Conservation (phyloP, 2,797 vertebrate species). For the Bovichtus variegatus region DNA sequence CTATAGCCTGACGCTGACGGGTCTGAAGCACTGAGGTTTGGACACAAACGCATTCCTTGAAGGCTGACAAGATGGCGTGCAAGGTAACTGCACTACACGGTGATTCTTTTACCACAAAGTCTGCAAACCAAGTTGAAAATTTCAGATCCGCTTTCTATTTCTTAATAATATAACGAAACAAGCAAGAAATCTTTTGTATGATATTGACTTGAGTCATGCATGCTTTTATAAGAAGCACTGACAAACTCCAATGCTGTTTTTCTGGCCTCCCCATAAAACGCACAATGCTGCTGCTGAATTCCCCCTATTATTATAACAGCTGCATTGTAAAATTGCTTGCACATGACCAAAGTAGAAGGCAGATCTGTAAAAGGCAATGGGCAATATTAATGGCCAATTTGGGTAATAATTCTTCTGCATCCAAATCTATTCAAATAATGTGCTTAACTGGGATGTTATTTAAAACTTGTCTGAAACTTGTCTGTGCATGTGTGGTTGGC, state of each 20-base stretch:
- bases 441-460: background rate
- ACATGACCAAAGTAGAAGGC: background rate
- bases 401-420: background rate
- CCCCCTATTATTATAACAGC: background rate
- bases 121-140: too few species aligned
- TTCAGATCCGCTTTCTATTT: background rate
- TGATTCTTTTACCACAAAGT: background rate
- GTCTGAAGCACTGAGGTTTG: too few species aligned
- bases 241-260: background rate
- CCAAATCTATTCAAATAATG: background rate
- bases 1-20: too few species aligned
- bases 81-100: background rate
- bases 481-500: background rate
- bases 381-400: background rate
- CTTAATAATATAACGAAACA: background rate
- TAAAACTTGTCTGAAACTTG: background rate
- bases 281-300: background rate
- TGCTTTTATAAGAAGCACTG: background rate
- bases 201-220: background rate
- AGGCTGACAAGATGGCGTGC: too few species aligned
- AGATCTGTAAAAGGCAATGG: background rate
- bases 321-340: background rate
- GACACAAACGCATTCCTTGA: too few species aligned
- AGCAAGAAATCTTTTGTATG: background rate
- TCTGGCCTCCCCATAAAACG: background rate